A percentile compares a stretch with the other conserved stretches of the same genome.
Evolutionary conservation across 2,113 vertebrate species (phyloP).

Genomic region (Fregata magnificens): DNA sequence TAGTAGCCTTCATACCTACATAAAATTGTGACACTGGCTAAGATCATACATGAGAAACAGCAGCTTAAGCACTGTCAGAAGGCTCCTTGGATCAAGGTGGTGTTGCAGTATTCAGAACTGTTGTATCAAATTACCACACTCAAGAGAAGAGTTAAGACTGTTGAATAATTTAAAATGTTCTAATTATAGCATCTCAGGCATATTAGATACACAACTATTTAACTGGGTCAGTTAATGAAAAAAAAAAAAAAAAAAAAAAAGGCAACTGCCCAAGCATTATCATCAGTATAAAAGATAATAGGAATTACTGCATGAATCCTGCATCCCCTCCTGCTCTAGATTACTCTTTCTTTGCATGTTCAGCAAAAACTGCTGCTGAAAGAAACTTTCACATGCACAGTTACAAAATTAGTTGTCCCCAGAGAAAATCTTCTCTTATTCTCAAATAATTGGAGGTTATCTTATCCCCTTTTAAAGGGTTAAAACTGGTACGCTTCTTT

Average conservation of each 20-base stretch:
- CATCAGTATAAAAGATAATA: neutral
- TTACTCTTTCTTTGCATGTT: neutral
- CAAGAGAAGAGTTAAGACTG: neutral
- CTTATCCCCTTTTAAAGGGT: neutral
- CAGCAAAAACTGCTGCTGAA: neutral
- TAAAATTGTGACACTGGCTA: neutral
- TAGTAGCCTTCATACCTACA: neutral
- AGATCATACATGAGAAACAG: neutral
- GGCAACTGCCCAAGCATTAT: neutral
- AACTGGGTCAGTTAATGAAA: neutral
- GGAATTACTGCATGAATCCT: neutral
- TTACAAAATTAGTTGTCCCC: neutral
- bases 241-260: neutral
- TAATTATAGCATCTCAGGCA: constrained; percentile 3
- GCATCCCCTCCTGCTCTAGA: neutral
- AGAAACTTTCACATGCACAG: neutral
- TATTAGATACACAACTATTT: neutral
- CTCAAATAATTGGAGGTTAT: neutral
- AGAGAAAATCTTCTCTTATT: neutral
- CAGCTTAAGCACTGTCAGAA: neutral
- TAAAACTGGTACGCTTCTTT: neutral
- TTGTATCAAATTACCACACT: neutral
- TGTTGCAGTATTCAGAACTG: neutral
- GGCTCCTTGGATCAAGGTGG: neutral
- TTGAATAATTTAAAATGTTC: constrained; percentile 56